Percentiles rank a stretch among this genome's conserved stretches.
These are phyloP conservation scores for Sicus ferrugineus DNA, from an alignment of 2,888 invertebrate species.

Conservation along the genomic window DNA sequence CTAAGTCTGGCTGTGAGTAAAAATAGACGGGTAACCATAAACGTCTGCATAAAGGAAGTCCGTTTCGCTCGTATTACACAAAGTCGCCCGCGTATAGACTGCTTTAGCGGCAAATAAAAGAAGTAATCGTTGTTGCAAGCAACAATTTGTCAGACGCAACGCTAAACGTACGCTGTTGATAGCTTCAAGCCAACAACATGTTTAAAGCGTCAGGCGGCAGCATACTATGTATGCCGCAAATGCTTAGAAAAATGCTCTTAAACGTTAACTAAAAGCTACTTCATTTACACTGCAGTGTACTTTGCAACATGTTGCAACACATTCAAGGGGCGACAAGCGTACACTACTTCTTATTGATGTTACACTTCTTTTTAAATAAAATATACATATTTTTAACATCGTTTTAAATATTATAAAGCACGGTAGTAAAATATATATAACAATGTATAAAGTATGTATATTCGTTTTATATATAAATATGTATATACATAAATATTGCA, in stretches of 20 bases:
- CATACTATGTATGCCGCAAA: background rate
- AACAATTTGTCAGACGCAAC: background rate
- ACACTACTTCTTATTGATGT: slow-evolving; percentile 24
- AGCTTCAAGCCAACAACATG: background rate
- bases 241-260: background rate
- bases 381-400: slow-evolving; percentile 28
- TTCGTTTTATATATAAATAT: slow-evolving; percentile 47
- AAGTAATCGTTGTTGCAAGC: slow-evolving; percentile 34
- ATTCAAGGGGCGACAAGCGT: background rate
- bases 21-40: too few relatives aligned
- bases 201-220: background rate
- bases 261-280: background rate
- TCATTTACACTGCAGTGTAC: background rate
- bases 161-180: background rate
- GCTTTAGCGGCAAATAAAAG: slow-evolving; percentile 55
- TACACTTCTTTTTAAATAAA: slow-evolving; percentile 16
- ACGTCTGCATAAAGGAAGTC: too few relatives aligned
- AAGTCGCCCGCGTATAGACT: too few relatives aligned
- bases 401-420: slow-evolving; percentile 52
- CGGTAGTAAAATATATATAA: slow-evolving; percentile 49
- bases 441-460: slow-evolving; percentile 37
- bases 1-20: too few relatives aligned
- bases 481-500: slow-evolving; percentile 51
- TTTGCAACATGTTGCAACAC: background rate
- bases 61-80: too few relatives aligned